Conservation (phyloP, 1,140 invertebrate genomes). For the Hesperophylax magnus region DNA sequence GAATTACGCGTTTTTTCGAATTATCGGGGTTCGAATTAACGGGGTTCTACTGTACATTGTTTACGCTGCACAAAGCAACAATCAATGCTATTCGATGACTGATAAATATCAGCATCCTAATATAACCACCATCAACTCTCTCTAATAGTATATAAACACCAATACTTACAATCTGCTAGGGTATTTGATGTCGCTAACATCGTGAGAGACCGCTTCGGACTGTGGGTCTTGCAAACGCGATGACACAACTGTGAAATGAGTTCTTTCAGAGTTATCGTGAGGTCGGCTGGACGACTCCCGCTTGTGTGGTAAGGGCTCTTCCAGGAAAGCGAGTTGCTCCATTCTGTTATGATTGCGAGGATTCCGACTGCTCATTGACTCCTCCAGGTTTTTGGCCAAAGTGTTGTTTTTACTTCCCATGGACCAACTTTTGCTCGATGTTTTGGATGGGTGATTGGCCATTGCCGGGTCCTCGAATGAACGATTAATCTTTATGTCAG, state of each 20-base stretch:
- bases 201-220: constrained; percentile 30
- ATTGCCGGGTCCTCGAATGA: constrained; percentile 40
- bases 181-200: constrained; percentile 1
- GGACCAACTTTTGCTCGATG: constrained; percentile 48
- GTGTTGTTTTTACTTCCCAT: constrained; percentile 25
- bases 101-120: no score
- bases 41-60: no score
- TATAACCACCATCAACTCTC: not conserved
- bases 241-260: constrained; percentile 32
- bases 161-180: constrained; percentile 12
- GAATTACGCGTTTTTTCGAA: no score
- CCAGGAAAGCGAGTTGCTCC: not conserved
- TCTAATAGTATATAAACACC: not conserved
- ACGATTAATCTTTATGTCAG: constrained; percentile 30
- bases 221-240: constrained; percentile 25
- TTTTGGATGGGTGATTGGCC: constrained; percentile 41
- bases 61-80: no score
- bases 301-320: constrained; percentile 1
- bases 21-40: no score
- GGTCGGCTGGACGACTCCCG: not conserved
- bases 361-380: not conserved
- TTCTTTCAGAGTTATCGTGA: constrained; percentile 28
- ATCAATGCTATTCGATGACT: no score
- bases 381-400: not conserved
- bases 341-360: not conserved